Conservation (phyloP, 2,797 vertebrate genomes). For the Corythornis leucogaster region DNA sequence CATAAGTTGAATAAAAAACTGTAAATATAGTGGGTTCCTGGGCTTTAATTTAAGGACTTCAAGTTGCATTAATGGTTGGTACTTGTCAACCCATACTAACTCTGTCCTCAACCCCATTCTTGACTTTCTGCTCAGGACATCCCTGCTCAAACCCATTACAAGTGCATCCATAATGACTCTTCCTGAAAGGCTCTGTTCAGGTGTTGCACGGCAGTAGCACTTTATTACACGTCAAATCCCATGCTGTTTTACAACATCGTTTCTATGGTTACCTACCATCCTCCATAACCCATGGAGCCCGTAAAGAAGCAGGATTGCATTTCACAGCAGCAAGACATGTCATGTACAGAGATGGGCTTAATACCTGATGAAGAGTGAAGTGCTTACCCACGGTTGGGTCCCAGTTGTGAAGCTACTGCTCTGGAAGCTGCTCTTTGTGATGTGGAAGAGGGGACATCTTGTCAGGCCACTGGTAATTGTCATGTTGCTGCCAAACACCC, state of each 20-base stretch:
- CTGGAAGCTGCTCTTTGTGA: not conserved
- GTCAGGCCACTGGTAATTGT: not conserved
- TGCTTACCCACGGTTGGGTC: not conserved
- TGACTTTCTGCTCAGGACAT: not conserved
- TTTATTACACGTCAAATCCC: constrained; percentile 54
- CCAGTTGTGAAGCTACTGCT: not conserved
- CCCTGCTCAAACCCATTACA: not conserved
- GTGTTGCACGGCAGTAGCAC: not conserved
- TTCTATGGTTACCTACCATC: constrained; percentile 72
- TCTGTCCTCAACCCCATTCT: not conserved
- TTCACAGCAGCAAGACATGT: constrained; percentile 20
- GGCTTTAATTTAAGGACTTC: not conserved
- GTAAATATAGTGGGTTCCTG: not conserved
- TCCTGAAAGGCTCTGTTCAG: constrained; percentile 41
- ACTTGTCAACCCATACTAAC: not conserved
- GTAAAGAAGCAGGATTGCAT: constrained; percentile 40
- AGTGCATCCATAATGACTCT: not conserved
- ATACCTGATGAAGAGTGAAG: not conserved
- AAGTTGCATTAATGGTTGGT: not conserved
- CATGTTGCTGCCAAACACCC: not conserved
- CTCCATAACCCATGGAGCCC: constrained; percentile 36
- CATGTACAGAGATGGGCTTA: not conserved
- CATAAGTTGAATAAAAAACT: not conserved
- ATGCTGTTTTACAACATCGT: constrained; percentile 47
- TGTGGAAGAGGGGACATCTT: not conserved